phyloP scores from a whole-genome alignment of 2,888 invertebrate genomes.

The Trachelus troglodyta region DNA sequence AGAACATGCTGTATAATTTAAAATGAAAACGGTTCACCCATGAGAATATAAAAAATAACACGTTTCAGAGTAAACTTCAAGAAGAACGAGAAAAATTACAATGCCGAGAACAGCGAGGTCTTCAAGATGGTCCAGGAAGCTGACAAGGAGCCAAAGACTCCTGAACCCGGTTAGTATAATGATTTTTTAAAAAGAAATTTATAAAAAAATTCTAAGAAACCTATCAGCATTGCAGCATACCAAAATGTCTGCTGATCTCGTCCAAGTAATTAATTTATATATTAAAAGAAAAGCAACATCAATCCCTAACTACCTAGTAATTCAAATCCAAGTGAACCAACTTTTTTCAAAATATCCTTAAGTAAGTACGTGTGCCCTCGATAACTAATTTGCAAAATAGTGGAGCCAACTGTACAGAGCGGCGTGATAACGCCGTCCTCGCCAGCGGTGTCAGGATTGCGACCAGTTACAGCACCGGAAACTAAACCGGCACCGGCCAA shows the following conservation, averaged over 20 bases:
- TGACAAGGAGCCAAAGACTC: conserved; percentile 81
- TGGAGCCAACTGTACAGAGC: conserved; percentile 61
- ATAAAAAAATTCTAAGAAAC: neutral
- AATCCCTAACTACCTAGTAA: neutral
- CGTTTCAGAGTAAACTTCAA: conserved; percentile 89
- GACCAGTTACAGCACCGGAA: conserved; percentile 83
- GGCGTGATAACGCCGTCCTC: conserved; percentile 67
- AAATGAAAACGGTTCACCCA: neutral
- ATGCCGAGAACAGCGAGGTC: conserved; percentile 88
- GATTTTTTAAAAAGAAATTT: neutral
- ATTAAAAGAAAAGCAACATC: neutral
- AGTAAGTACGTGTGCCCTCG: conserved; percentile 18
- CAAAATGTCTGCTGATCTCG: neutral
- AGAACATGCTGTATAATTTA: neutral
- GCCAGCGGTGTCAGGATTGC: conserved; percentile 69
- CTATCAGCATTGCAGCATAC: neutral
- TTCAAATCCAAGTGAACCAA: neutral
- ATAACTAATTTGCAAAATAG: conserved; percentile 56
- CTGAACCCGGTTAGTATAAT: conserved; percentile 74
- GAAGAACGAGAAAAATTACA: conserved; percentile 92
- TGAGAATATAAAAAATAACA: neutral
- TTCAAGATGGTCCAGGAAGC: conserved; percentile 91
- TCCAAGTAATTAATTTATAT: neutral
- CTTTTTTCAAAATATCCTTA: neutral
- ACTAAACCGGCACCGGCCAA: conserved; percentile 68